Percentiles rank a stretch among this genome's conserved stretches.
These are phyloP conservation scores for Tiphia femorata DNA, from an alignment of 2,888 invertebrate genomes.

Conservation along the genomic window DNA sequence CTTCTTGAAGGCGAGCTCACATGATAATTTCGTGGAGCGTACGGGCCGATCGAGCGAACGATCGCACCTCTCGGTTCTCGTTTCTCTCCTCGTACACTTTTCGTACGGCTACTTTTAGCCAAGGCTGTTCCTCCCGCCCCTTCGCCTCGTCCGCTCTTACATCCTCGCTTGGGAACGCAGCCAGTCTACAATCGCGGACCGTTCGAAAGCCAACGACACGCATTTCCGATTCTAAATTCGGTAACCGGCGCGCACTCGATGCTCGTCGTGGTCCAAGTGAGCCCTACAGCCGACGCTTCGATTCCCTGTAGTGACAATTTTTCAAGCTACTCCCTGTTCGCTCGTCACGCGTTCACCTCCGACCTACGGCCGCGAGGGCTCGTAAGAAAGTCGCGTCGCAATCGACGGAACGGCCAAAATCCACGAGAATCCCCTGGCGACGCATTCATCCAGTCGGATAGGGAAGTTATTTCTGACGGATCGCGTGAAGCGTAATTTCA, in stretches of 20 bases:
- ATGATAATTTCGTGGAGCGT: background rate
- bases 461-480: too few species aligned
- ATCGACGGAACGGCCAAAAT: too few species aligned
- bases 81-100: conserved; percentile 14
- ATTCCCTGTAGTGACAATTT: conserved; percentile 31
- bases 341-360: conserved; percentile 14
- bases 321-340: conserved; percentile 13
- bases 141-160: conserved; percentile 46
- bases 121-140: too few species aligned
- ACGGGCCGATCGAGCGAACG: too few species aligned
- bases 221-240: conserved; percentile 66
- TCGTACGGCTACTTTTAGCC: conserved; percentile 65
- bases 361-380: conserved; percentile 8
- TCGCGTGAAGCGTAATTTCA: too few species aligned
- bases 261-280: too few species aligned
- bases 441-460: background rate
- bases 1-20: too few species aligned
- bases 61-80: too few species aligned
- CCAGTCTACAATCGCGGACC: conserved; percentile 52
- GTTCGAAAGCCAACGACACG: conserved; percentile 61
- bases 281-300: too few species aligned
- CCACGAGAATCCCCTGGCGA: conserved; percentile 20
- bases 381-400: too few species aligned
- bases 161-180: conserved; percentile 55
- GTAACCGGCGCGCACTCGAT: too few species aligned